Conservation (phyloP, 2,888 invertebrate genomes). For the Acrobasis consociella region DNA sequence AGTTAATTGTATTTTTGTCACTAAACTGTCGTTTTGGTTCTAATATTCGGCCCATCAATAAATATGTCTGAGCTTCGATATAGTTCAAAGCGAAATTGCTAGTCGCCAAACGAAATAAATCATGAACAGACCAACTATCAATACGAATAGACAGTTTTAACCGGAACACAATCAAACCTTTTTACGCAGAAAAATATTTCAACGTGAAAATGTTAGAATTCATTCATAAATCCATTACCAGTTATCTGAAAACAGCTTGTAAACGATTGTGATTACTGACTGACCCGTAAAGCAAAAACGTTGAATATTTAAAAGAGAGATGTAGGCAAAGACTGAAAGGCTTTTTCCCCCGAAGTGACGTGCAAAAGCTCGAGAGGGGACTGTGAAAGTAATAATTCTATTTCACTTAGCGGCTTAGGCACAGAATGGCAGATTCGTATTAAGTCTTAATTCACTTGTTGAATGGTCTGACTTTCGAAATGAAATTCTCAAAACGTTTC, state of each 20-base stretch:
- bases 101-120: no score
- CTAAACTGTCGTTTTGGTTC: no score
- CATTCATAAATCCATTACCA: constrained; percentile 5
- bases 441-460: background rate
- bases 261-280: constrained; percentile 5
- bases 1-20: no score
- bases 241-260: background rate
- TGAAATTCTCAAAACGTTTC: no score
- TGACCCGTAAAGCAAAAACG: constrained; percentile 5
- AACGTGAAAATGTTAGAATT: background rate
- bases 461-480: no score
- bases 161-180: no score
- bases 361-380: constrained; percentile 23
- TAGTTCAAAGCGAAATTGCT: no score
- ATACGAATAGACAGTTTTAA: no score
- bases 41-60: no score
- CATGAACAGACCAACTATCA: no score
- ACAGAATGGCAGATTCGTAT: background rate
- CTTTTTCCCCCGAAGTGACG: constrained; percentile 23
- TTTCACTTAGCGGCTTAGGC: constrained; percentile 22
- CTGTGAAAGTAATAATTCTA: constrained; percentile 31
- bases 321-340: constrained; percentile 21
- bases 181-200: no score
- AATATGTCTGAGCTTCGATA: no score
- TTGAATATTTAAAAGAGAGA: constrained; percentile 13